Evolutionary conservation across 2,113 vertebrate species (phyloP).

Genomic region (Copsychus sechellarum): DNA sequence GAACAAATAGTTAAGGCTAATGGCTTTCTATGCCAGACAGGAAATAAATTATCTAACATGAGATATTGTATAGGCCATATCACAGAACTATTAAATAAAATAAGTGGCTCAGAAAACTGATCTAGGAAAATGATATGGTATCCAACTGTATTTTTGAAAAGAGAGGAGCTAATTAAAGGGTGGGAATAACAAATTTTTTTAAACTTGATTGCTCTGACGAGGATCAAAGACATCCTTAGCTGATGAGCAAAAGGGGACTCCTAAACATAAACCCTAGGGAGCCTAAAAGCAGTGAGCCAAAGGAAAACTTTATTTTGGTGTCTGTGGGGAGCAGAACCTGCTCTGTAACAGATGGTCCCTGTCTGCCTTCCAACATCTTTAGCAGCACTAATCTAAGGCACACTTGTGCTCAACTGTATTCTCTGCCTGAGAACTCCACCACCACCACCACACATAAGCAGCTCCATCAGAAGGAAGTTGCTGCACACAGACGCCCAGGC

Average conservation of each 20-base stretch:
- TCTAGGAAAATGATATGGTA: neutral
- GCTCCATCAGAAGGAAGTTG: neutral
- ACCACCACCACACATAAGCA: neutral
- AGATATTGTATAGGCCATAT: neutral
- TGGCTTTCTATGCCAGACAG: neutral
- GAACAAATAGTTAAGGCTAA: conserved; percentile 56
- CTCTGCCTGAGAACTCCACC: neutral
- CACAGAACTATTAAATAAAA: conserved; percentile 5
- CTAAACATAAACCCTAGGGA: conserved; percentile 1
- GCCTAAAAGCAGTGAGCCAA: neutral
- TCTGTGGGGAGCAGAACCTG: conserved; percentile 1
- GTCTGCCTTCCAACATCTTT: neutral
- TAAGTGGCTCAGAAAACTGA: neutral
- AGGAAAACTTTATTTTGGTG: neutral
- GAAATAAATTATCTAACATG: conserved; percentile 26
- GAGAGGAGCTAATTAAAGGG: neutral
- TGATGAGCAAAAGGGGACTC: neutral
- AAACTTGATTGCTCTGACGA: neutral
- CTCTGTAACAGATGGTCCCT: conserved; percentile 2
- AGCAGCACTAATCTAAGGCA: neutral
- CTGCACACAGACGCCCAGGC: neutral
- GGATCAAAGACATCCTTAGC: neutral
- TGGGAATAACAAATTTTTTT: neutral
- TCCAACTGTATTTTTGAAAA: neutral
- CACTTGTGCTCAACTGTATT: neutral